Evolutionary conservation across 2,888 invertebrate species (phyloP), one percentile per base, ranked within the genome.

Genomic region (Macroteleia sp.): DNA sequence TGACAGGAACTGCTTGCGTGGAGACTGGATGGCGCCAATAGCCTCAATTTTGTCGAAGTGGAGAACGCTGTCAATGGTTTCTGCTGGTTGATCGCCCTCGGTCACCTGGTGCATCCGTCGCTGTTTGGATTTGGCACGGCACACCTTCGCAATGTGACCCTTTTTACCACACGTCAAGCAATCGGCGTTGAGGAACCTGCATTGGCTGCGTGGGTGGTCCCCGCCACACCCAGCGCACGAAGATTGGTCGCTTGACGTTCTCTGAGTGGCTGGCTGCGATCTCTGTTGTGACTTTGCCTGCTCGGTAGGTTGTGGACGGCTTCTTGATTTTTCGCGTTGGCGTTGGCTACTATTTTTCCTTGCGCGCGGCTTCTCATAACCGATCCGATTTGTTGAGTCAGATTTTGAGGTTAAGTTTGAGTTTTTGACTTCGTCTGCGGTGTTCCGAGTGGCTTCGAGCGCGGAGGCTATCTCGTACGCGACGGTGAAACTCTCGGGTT

Each of bases 381-480:
- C 48, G 30, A 48, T 30, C 8, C 30, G 30, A 20, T 48, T 30
- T 10, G 30, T 48, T 10, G 17, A 6, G 17, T 48, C 48, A 6
- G 48, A 30, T 6, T 32, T 30, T 5, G 48, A 30, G 30, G 30
- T 30, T 30, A 30, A 14, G 25, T 12, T 8, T 1, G 46, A 25
- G 20, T 19, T 39, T 16, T 41, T 41, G 0, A 66, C 36, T 4
- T 16, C n/a, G 39, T 67, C 34, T 3, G 66, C 12, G 1, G 36
- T 36, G 4, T 22, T 22, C 1, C 19, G 32, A 1, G 66, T 66
- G 1, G 66, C 57, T 36, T 61, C 52, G 9, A 70, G 50, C 12
- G 52, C 2, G 17, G 48, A 25, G 2, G 69, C 79, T 6, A 79
- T 73, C n/a, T 76, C 73, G 25, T 67, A 73, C 0, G 57, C 30